Evolutionary conservation across 1,140 invertebrate genomes (phyloP).

Genomic region (Archivesica marissinica): DNA sequence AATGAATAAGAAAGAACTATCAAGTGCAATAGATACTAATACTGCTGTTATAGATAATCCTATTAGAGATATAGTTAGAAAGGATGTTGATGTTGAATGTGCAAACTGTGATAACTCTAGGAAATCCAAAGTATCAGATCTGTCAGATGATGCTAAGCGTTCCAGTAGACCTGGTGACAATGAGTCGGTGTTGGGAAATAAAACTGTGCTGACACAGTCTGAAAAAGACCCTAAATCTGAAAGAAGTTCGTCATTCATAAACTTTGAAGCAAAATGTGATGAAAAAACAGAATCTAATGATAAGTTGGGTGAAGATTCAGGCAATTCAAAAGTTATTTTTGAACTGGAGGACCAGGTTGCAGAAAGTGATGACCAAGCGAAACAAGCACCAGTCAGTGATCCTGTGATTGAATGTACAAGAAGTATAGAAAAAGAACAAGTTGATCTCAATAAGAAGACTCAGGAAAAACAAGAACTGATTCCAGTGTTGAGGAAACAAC

Average conservation of each 20-base stretch:
- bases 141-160: neutral
- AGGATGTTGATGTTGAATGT: neutral
- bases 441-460: neutral
- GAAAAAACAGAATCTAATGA: neutral
- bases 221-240: neutral
- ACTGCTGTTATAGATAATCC: neutral
- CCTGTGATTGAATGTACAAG: neutral
- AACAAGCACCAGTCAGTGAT: neutral
- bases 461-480: neutral
- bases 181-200: neutral
- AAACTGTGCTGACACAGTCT: neutral
- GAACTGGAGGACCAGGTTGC: neutral
- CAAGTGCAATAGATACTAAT: neutral
- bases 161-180: neutral
- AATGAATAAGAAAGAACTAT: slow-evolving; percentile 9
- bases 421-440: neutral
- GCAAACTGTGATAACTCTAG: slow-evolving; percentile 2
- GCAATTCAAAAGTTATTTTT: neutral
- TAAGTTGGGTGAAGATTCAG: neutral
- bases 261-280: neutral
- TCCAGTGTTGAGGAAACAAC: slow-evolving; percentile 19
- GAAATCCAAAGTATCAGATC: neutral
- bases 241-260: slow-evolving; percentile 9
- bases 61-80: neutral
- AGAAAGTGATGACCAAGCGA: neutral